Percentiles rank a stretch among this genome's conserved stretches.
These are phyloP conservation scores for Callipepla californica DNA, from an alignment of 2,113 vertebrate species.

Conservation along the genomic window DNA sequence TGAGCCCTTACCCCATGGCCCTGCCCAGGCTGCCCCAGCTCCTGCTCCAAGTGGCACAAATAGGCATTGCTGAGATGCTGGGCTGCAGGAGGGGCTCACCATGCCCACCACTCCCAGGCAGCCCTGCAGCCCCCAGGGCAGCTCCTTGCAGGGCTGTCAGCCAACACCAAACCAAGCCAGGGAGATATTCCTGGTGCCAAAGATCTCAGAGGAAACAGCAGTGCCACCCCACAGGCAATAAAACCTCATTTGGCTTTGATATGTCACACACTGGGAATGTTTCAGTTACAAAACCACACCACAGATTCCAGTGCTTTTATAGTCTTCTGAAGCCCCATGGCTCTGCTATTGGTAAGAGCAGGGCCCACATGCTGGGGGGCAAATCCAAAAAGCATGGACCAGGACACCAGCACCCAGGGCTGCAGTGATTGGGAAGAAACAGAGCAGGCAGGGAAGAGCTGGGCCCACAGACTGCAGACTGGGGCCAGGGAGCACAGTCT, in stretches of 20 bases:
- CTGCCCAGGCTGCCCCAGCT: not conserved
- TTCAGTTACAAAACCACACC: not conserved
- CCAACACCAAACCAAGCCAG: not conserved
- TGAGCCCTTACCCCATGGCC: not conserved
- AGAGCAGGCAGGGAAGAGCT: not conserved
- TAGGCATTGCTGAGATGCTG: not conserved
- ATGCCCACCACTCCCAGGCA: not conserved
- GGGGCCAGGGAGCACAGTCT: not conserved
- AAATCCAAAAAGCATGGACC: not conserved
- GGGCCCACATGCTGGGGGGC: not conserved
- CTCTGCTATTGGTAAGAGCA: fast-evolving
- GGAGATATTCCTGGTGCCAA: not conserved
- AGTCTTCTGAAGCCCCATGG: no score
- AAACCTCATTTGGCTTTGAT: not conserved
- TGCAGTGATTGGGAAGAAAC: not conserved
- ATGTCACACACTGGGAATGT: fast-evolving
- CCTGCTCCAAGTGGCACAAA: not conserved
- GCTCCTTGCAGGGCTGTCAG: not conserved
- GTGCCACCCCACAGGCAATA: not conserved
- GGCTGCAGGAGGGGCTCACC: not conserved
- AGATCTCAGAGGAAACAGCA: not conserved
- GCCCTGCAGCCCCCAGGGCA: not conserved
- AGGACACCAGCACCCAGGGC: not conserved
- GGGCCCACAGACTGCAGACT: not conserved
- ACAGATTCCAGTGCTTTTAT: not conserved